These are phyloP conservation scores for Pocillopora verrucosa DNA, from an alignment of 64 coral and sea anemone species.

Conservation along the genomic window DNA sequence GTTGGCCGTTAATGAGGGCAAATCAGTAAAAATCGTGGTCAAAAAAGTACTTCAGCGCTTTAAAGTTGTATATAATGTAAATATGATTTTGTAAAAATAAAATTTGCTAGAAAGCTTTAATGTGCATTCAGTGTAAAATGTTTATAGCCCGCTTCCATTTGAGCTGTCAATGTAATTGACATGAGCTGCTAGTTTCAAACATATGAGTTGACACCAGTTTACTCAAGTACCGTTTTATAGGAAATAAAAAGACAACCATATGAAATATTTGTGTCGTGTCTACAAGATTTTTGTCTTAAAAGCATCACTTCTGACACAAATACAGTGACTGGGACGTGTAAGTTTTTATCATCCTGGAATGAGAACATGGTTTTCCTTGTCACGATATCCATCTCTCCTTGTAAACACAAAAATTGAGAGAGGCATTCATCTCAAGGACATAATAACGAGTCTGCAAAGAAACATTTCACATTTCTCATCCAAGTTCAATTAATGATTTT, in stretches of 20 bases:
- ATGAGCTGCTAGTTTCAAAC: background rate
- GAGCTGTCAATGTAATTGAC: constrained; percentile 38
- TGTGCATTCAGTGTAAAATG: constrained; percentile 4
- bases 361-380: background rate
- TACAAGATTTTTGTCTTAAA: background rate
- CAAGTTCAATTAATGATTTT: background rate
- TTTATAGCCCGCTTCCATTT: constrained; percentile 6
- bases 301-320: constrained; percentile 1
- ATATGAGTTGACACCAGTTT: constrained; percentile 23
- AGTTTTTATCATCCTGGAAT: background rate
- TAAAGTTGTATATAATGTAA: constrained; percentile 40
- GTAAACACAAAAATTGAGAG: constrained; percentile 12
- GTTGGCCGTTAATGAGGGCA: background rate
- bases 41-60: constrained; percentile 9
- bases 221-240: constrained; percentile 38
- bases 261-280: constrained; percentile 15
- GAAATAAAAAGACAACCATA: constrained; percentile 34
- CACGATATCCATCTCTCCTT: background rate
- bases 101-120: constrained; percentile 28
- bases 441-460: constrained; percentile 11
- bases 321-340: background rate
- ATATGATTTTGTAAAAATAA: constrained; percentile 33
- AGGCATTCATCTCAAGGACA: constrained; percentile 22
- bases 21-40: constrained; percentile 38
- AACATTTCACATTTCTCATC: background rate